Conservation (phyloP, 2,888 invertebrate genomes). For the Drosophila mayaguana region DNA sequence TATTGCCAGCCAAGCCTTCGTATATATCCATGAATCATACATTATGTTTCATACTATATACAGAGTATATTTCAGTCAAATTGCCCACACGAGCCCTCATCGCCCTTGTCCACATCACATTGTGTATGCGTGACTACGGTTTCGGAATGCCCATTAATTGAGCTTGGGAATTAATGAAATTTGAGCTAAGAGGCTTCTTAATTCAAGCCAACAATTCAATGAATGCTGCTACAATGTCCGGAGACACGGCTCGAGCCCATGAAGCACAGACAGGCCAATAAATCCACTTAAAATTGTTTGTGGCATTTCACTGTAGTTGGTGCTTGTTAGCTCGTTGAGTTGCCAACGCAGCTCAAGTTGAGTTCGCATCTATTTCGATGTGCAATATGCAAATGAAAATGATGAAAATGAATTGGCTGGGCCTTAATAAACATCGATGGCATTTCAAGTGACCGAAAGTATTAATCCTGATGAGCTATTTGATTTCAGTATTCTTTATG, state of each 20-base stretch:
- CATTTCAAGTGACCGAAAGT: background rate
- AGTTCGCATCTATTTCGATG: background rate
- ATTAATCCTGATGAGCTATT: background rate
- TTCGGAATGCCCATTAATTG: slow-evolving; percentile 1
- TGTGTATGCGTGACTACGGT: background rate
- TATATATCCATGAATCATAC: background rate
- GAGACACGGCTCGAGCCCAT: background rate
- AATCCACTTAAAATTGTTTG: slow-evolving; percentile 6
- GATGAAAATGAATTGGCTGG: background rate
- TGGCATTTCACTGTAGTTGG: background rate
- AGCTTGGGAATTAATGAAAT: background rate
- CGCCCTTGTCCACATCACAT: background rate
- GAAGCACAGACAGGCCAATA: too few species aligned
- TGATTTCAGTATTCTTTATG: background rate
- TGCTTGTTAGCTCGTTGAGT: background rate
- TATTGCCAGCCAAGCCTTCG: background rate
- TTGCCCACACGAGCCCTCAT: background rate
- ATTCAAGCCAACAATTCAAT: slow-evolving; percentile 5
- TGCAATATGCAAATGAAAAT: slow-evolving; percentile 9
- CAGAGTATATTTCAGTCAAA: background rate
- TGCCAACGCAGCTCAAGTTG: background rate
- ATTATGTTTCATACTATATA: too few species aligned
- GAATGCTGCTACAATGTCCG: background rate
- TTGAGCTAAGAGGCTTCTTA: slow-evolving; percentile 8
- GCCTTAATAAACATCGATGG: background rate